Evolutionary conservation across 2,888 invertebrate species (phyloP).

Genomic region (Nomada lathburiana): DNA sequence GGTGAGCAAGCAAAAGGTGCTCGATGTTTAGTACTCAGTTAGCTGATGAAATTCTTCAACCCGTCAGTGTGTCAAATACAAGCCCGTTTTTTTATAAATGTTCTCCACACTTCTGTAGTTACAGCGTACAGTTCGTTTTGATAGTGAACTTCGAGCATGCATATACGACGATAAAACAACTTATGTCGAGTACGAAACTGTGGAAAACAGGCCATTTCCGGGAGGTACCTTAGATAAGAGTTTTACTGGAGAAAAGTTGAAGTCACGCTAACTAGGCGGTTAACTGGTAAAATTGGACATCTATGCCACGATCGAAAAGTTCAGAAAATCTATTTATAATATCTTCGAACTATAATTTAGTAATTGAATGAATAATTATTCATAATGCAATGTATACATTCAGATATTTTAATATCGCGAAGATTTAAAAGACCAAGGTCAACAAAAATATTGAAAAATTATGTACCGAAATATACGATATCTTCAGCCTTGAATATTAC

Average conservation of each 20-base stretch:
- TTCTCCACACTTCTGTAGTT: not conserved
- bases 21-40: conserved; percentile 1
- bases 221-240: conserved; percentile 39
- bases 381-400: too few species aligned
- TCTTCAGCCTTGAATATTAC: too few species aligned
- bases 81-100: not conserved
- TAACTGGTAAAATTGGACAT: conserved; percentile 21
- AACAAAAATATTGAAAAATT: too few species aligned
- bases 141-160: conserved; percentile 2
- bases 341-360: too few species aligned
- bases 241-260: conserved; percentile 27
- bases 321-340: too few species aligned
- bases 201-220: conserved; percentile 44
- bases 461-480: too few species aligned
- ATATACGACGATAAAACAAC: conserved; percentile 35
- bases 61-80: not conserved
- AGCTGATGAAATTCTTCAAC: not conserved
- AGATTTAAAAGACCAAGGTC: too few species aligned
- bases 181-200: conserved; percentile 39
- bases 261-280: conserved; percentile 28
- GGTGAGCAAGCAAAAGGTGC: not conserved
- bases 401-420: too few species aligned
- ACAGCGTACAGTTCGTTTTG: conserved; percentile 1
- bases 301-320: not conserved
- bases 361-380: too few species aligned